Evolutionary conservation across 2,113 vertebrate species (phyloP), one percentile per base, ranked within the genome.

Genomic region (Leucosticte australis): DNA sequence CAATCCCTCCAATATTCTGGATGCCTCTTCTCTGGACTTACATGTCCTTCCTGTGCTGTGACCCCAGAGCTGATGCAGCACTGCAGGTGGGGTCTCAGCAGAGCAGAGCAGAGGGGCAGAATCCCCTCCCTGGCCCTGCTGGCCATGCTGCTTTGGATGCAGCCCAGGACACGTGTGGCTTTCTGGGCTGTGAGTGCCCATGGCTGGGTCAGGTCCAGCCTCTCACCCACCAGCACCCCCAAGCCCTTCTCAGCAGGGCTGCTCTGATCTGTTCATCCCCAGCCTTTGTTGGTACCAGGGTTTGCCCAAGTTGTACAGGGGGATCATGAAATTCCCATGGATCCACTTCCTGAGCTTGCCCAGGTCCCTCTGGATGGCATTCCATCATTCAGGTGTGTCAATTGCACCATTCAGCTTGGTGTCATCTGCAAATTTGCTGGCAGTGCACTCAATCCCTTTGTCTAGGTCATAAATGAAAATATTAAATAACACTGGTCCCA

Each of bases 201-300:
- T 35, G 24, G 55, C 65, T 60, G 65, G 24, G 23, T 9, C 79
- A 41, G 4, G 35, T 82, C 31, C 79, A 50, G 30, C 65, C 53
- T 59, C 52, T 68, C n/a, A 41, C 0, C 28, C 44, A 23, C 6
- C 53, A 42, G 53, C 30, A 69, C 8, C 19, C 19, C 13, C 44
- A 50, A 14, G 18, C 1, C 24, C 37, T 70, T 60, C 37, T 30
- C 0, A 0, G 26, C 65, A 60, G 55, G 37, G 10, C 26, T 42
- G 20, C 13, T 42, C 13, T 26, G 15, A 16, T 19, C 20, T 30
- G 24, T 10, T 2, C 24, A 70, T 35, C 10, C 35, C 7, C 53
- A 60, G 35, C 15, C 31, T 41, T 0, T 42, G 20, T 0, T 35
- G 12, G 2, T 24, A 30, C 10, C 1, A 2, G 10, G 5, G 1